phyloP scores from a whole-genome alignment of 2,888 invertebrate species.

The Tinea semifulvella region DNA sequence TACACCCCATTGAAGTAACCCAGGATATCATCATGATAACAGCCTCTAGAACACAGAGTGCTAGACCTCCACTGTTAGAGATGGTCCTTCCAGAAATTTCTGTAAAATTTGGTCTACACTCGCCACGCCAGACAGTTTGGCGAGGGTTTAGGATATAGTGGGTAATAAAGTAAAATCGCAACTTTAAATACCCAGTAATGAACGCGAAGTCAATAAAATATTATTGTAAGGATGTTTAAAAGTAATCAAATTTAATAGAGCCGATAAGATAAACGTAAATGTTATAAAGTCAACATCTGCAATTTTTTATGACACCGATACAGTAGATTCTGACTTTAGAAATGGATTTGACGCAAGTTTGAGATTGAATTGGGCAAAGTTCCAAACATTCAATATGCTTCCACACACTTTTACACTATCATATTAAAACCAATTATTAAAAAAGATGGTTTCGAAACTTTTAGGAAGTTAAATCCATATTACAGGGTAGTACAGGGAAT shows the following conservation, averaged over 20 bases:
- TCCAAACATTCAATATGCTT: constrained; percentile 27
- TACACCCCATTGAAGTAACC: no score
- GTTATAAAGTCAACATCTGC: constrained; percentile 6
- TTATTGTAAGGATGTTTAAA: constrained; percentile 5
- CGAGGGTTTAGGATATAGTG: no score
- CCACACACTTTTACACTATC: background rate
- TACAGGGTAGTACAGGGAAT: no score
- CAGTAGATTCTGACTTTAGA: constrained; percentile 9
- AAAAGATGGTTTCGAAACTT: background rate
- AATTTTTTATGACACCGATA: constrained; percentile 5
- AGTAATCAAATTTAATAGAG: constrained; percentile 2
- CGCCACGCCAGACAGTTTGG: no score
- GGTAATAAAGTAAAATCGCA: no score
- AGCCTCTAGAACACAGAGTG: no score
- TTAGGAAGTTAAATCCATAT: no score
- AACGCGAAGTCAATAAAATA: background rate
- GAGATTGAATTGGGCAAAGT: constrained; percentile 40
- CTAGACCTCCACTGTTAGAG: no score
- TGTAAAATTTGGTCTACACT: no score
- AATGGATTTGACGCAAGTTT: constrained; percentile 46
- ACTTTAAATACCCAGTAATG: no score
- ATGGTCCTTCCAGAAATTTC: no score
- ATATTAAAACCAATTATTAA: constrained; percentile 3
- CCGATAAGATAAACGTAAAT: background rate
- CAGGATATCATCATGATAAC: no score